These are phyloP conservation scores for Orientallactaga sibirica DNA, from an alignment of 2,797 vertebrate species.

Conservation along the genomic window DNA sequence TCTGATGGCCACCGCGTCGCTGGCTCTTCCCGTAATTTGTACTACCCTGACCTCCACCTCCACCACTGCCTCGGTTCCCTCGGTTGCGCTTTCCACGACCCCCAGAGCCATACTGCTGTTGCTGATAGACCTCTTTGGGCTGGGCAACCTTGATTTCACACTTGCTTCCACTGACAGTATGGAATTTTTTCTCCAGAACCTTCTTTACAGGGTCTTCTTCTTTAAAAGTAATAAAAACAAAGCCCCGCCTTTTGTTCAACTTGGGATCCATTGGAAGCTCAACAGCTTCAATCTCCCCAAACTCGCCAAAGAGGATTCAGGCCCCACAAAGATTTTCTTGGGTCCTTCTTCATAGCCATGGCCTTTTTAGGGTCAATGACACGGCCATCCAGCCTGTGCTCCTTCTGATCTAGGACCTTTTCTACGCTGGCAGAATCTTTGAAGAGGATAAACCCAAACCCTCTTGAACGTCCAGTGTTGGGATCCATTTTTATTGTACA, in stretches of 20 bases:
- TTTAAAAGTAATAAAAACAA: constrained; percentile 99
- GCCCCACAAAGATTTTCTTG: constrained; percentile 99
- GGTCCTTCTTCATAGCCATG: constrained; percentile 99
- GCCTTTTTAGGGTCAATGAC: constrained; percentile 99
- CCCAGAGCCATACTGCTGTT: constrained; percentile 95
- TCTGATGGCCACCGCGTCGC: constrained; percentile 99
- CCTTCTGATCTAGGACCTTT: constrained; percentile 97
- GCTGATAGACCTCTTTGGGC: constrained; percentile 99
- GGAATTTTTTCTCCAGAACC: constrained; percentile 98
- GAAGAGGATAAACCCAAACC: constrained; percentile 99
- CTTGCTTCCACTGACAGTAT: constrained; percentile 97
- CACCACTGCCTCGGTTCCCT: constrained; percentile 92
- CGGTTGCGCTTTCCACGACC: constrained; percentile 92
- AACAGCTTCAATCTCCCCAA: constrained; percentile 98
- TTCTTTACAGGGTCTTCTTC: constrained; percentile 97
- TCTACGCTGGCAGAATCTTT: constrained; percentile 96
- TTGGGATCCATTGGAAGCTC: constrained; percentile 98
- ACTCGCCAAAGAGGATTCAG: constrained; percentile 96
- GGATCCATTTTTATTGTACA: constrained; percentile 99
- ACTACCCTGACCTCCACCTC: constrained; percentile 93
- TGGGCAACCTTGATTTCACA: constrained; percentile 99
- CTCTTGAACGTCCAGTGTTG: constrained; percentile 97
- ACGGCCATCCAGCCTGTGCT: constrained; percentile 97
- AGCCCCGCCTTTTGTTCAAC: constrained; percentile 97
- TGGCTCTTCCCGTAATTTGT: constrained; percentile 99